phyloP scores from a whole-genome alignment of 2,113 vertebrate genomes.

The Hylia prasina region DNA sequence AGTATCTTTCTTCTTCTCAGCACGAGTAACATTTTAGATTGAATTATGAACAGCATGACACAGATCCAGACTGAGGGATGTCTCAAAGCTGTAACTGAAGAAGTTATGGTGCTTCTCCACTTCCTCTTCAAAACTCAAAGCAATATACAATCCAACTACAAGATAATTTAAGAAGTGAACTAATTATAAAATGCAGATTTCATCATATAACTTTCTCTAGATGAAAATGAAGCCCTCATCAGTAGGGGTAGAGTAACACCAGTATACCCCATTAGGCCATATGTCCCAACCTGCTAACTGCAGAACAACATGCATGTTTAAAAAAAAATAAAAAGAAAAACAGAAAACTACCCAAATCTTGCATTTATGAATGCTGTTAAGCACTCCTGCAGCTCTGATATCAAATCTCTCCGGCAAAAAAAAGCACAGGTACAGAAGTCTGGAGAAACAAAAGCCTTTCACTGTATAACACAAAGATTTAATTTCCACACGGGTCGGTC shows the following conservation, averaged over 20 bases:
- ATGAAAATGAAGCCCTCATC: neutral
- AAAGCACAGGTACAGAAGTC: no score
- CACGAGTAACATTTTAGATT: neutral
- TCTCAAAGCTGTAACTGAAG: neutral
- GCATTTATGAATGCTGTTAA: neutral
- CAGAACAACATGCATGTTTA: neutral
- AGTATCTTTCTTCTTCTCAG: neutral
- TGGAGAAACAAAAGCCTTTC: neutral
- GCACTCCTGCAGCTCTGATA: neutral
- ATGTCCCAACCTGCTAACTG: fast-evolving
- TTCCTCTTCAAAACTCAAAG: neutral
- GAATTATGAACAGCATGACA: neutral
- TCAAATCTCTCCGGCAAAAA: no score
- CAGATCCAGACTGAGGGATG: neutral
- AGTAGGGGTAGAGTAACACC: neutral
- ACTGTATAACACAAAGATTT: fast-evolving
- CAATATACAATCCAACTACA: neutral
- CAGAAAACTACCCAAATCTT: neutral
- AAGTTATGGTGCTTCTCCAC: neutral
- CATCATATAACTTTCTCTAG: neutral
- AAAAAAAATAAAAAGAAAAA: neutral
- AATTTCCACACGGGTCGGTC: fast-evolving
- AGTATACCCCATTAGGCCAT: fast-evolving
- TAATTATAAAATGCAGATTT: neutral
- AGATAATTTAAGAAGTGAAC: neutral